Evolutionary conservation across 2,113 vertebrate genomes (phyloP), one percentile per base, ranked within the genome.

Genomic region (Nothoprocta perdicaria): DNA sequence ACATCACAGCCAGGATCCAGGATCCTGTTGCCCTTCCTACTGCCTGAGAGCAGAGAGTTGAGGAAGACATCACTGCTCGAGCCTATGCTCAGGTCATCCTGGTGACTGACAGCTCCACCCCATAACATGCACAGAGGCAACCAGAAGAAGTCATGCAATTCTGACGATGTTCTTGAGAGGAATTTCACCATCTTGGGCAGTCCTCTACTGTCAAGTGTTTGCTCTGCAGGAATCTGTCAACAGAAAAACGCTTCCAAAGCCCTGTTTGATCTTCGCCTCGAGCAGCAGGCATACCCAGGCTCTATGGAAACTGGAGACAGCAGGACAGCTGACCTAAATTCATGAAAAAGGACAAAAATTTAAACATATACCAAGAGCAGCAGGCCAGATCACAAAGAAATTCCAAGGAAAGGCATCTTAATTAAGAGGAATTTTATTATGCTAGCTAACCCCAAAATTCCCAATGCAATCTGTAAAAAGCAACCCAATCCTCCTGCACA

Each of bases 21-120:
- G 12, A 43, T 62, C 63, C 29, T 22, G 43, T 5, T 12, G 19
- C 38, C 41, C 12, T 41, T 66, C 62, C 62, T n/a, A 48, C 46
- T 0, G 7, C 19, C 38, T 1, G 6, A 40, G 12, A 27, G 24
- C 0, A 0, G 43, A n/a, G n/a, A n/a, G n/a, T 3, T 50, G 58
- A 75, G 57, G 21, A 72, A 18, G 29, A 66, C 31, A 48, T 31
- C 14, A 78, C 60, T 33, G 15, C 67, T 48, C 66, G 67, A 67
- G 60, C 14, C 45, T 33, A 27, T 33, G 21, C 55, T 23, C 23
- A 41, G 19, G 17, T 4, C 79, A 67, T 21, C 57, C 67, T 62
- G 31, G 43, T 2, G 0, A 31, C 48, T 46, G 45, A 45, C 10
- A 46, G 8, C 31, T 12, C 9, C 1, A 0, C 10, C 4, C 11